Evolutionary conservation across 2,113 vertebrate genomes (phyloP).

Genomic region (Candoia aspera): DNA sequence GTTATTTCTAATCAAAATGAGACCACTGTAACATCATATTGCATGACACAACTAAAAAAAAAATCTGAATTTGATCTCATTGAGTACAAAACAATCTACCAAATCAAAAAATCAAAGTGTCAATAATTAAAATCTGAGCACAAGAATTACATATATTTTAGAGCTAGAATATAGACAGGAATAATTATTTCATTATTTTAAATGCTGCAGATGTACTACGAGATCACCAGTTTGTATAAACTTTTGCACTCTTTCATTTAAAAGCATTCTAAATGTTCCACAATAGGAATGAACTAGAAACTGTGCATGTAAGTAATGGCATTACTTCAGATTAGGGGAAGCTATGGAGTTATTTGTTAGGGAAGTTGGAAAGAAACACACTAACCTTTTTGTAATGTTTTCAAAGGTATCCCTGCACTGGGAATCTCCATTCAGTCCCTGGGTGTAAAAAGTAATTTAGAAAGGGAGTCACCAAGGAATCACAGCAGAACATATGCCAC

Average conservation of each 20-base stretch:
- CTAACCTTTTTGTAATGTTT: neutral
- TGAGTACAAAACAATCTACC: neutral
- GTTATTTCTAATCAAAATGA: neutral
- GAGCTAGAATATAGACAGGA: neutral
- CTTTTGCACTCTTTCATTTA: neutral
- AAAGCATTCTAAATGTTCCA: neutral
- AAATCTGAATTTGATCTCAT: neutral
- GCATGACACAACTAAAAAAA: neutral
- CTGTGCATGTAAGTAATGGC: neutral
- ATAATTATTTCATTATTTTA: neutral
- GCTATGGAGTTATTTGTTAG: neutral
- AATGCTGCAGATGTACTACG: neutral
- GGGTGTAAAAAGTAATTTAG: neutral
- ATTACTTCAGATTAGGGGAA: neutral
- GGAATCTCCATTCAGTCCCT: slow-evolving; percentile 11
- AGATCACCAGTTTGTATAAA: neutral
- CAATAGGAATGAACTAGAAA: neutral
- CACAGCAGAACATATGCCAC: neutral
- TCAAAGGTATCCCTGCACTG: slow-evolving; percentile 1
- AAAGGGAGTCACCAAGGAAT: slow-evolving; percentile 16
- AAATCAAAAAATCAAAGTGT: neutral
- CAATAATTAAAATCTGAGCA: neutral
- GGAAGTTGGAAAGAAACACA: neutral
- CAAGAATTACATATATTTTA: neutral
- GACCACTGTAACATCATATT: neutral